phyloP scores from a whole-genome alignment of 2,113 vertebrate species.

The Tragelaphus buxtoni region DNA sequence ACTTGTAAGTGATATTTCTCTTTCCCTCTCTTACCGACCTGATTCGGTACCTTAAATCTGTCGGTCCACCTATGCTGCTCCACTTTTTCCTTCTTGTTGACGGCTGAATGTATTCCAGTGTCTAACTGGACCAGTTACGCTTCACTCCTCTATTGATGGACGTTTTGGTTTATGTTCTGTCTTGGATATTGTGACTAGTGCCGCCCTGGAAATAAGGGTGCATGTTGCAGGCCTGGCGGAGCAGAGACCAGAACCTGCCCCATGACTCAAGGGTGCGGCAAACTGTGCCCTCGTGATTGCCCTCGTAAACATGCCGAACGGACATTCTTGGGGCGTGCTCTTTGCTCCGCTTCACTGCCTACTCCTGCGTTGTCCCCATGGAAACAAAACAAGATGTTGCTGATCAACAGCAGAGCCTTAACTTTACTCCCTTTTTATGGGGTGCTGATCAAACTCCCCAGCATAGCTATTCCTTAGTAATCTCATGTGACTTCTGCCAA shows the following conservation, averaged over 20 bases:
- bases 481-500: neutral
- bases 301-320: neutral
- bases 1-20: neutral
- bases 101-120: neutral
- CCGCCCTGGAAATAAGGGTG: neutral
- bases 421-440: no score
- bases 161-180: neutral
- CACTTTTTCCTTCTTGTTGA: neutral
- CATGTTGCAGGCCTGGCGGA: neutral
- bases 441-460: neutral
- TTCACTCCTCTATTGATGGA: neutral
- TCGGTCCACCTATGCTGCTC: neutral
- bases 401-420: neutral
- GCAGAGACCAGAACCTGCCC: neutral
- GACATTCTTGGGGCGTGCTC: neutral
- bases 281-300: neutral
- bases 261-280: neutral
- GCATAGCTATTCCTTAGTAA: neutral
- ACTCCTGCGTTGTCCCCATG: neutral
- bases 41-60: neutral
- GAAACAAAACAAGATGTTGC: neutral
- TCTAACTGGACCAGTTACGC: neutral
- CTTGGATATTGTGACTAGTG: neutral
- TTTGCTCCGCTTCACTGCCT: neutral
- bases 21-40: neutral